Evolutionary conservation across 2,797 vertebrate species (phyloP).

Genomic region (Ciconia nigra): DNA sequence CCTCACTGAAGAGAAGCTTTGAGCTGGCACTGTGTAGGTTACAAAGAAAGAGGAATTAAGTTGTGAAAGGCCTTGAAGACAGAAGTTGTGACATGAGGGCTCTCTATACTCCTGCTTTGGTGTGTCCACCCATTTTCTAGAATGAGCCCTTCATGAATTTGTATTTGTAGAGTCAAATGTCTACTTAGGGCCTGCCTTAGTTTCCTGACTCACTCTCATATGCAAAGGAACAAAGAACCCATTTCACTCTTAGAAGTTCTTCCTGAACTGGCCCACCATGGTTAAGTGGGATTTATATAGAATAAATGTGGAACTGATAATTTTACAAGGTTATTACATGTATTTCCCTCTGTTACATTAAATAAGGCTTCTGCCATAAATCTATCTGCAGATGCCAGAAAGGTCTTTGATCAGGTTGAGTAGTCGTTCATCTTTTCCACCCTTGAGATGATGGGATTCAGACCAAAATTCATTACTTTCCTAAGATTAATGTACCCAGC

Average conservation of each 20-base stretch:
- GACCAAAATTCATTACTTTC: slow-evolving; percentile 40
- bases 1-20: neutral
- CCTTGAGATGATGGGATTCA: slow-evolving; percentile 11
- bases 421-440: neutral
- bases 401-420: slow-evolving; percentile 23
- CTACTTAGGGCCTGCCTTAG: neutral
- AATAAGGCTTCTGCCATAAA: slow-evolving; percentile 23
- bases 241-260: neutral
- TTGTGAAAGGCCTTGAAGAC: neutral
- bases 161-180: neutral
- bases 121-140: neutral
- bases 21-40: neutral
- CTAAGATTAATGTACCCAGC: slow-evolving; percentile 19
- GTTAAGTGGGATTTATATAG: neutral
- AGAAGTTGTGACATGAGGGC: neutral
- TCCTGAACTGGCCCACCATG: neutral
- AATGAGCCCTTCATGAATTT: neutral
- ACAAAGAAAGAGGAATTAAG: neutral
- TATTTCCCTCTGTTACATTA: slow-evolving; percentile 12
- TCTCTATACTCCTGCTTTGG: neutral
- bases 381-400: slow-evolving; percentile 28
- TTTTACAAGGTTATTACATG: slow-evolving; percentile 1
- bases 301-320: neutral
- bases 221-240: neutral
- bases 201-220: neutral